These are phyloP conservation scores for Drosophila mayri DNA, from an alignment of 1,140 invertebrate species.

Conservation along the genomic window DNA sequence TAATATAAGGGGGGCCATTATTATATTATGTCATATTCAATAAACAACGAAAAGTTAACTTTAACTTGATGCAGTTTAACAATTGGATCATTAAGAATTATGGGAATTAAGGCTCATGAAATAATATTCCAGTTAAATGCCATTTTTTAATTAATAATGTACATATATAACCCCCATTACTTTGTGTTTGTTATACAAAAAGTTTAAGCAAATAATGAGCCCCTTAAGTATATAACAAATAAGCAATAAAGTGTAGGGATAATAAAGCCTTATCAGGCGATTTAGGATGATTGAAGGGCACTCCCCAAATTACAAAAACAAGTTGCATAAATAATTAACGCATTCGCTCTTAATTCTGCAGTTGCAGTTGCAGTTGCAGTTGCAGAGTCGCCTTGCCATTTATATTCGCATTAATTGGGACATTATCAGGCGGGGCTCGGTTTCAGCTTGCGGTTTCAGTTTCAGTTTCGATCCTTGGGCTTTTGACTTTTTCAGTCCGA, in stretches of 20 bases:
- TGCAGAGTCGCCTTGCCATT: constrained; percentile 2
- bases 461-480: not conserved
- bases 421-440: constrained; percentile 28
- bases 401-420: constrained; percentile 27
- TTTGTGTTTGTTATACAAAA: not conserved
- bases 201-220: not conserved
- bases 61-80: too few species aligned
- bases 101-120: too few species aligned
- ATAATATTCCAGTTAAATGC: not conserved
- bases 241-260: not conserved
- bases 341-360: constrained; percentile 4
- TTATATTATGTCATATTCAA: not conserved
- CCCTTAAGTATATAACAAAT: not conserved
- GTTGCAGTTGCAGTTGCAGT: not conserved
- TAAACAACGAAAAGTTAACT: too few species aligned
- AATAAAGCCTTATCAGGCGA: not conserved
- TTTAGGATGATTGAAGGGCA: not conserved
- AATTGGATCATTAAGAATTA: too few species aligned
- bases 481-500: not conserved
- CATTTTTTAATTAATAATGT: not conserved
- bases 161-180: not conserved
- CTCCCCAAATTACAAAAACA: not conserved
- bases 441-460: constrained; percentile 14
- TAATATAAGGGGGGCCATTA: not conserved
- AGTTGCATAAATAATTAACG: constrained; percentile 19